These are phyloP conservation scores for Drusus annulatus DNA, from an alignment of 1,140 invertebrate species.

Conservation along the genomic window DNA sequence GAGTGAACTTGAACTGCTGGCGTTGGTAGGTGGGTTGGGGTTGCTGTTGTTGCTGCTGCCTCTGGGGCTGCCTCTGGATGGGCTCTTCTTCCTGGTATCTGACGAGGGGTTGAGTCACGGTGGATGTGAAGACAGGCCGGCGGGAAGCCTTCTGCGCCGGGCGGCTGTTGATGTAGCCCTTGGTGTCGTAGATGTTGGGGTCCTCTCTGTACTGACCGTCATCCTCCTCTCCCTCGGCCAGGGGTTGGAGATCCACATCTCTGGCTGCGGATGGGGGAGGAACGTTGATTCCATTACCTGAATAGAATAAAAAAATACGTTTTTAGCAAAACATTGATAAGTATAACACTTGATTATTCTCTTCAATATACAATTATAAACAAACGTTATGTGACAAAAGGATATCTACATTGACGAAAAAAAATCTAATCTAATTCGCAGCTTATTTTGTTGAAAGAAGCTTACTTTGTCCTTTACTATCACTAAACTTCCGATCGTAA, in stretches of 20 bases:
- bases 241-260: constrained; percentile 63
- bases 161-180: constrained; percentile 61
- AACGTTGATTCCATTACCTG: constrained; percentile 84
- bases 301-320: constrained; percentile 37
- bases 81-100: constrained; percentile 56
- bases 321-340: too few relatives aligned
- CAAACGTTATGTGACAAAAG: too few relatives aligned
- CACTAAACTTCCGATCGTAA: too few relatives aligned
- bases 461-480: too few relatives aligned
- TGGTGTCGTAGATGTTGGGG: constrained; percentile 79
- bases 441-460: too few relatives aligned
- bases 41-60: constrained; percentile 58
- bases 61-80: constrained; percentile 54
- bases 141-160: constrained; percentile 34
- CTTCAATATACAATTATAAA: too few relatives aligned
- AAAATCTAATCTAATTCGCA: too few relatives aligned
- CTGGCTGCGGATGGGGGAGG: constrained; percentile 79
- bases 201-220: constrained; percentile 89
- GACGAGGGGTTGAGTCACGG: constrained; percentile 64
- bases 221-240: constrained; percentile 79
- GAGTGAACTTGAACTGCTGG: constrained; percentile 22
- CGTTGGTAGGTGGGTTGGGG: constrained; percentile 53
- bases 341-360: too few relatives aligned
- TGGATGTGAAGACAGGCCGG: constrained; percentile 51
- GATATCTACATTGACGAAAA: too few relatives aligned